phyloP scores from a whole-genome alignment of 2,888 invertebrate genomes.

The Leptopilina drosophilae region DNA sequence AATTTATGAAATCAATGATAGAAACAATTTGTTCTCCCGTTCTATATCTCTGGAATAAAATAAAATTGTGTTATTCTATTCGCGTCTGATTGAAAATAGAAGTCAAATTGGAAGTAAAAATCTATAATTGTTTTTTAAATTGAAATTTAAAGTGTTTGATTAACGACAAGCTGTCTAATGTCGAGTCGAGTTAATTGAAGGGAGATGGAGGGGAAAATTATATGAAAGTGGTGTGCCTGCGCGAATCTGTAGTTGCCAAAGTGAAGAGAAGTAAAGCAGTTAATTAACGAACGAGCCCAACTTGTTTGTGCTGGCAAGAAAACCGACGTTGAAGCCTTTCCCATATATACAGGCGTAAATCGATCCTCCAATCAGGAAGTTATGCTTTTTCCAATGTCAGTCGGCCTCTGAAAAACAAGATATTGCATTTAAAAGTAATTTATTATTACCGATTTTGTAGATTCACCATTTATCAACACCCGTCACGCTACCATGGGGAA shows the following conservation, averaged over 20 bases:
- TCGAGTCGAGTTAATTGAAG: conserved; percentile 1
- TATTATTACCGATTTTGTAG: conserved; percentile 27
- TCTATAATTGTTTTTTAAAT: not conserved
- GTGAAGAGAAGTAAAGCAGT: conserved; percentile 33
- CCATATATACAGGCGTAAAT: conserved; percentile 28
- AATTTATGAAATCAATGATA: too few species aligned
- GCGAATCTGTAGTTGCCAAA: conserved; percentile 21
- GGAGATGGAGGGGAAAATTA: not conserved
- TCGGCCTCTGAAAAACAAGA: not conserved
- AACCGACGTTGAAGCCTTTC: conserved; percentile 1
- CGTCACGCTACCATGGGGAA: conserved; percentile 14
- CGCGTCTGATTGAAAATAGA: too few species aligned
- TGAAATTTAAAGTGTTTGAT: not conserved
- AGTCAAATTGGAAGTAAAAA: not conserved
- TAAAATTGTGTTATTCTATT: too few species aligned
- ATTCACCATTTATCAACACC: conserved; percentile 34
- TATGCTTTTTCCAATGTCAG: conserved; percentile 37
- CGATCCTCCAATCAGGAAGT: conserved; percentile 38
- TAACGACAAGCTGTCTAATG: not conserved
- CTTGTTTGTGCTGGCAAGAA: conserved; percentile 5
- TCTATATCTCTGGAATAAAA: not conserved
- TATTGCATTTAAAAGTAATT: conserved; percentile 30
- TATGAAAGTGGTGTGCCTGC: not conserved
- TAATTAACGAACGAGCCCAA: conserved; percentile 26
- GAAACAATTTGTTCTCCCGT: not conserved